Base-by-base conservation (phyloP, 2,113 vertebrate genomes). In the Strix uralensis region DNA sequence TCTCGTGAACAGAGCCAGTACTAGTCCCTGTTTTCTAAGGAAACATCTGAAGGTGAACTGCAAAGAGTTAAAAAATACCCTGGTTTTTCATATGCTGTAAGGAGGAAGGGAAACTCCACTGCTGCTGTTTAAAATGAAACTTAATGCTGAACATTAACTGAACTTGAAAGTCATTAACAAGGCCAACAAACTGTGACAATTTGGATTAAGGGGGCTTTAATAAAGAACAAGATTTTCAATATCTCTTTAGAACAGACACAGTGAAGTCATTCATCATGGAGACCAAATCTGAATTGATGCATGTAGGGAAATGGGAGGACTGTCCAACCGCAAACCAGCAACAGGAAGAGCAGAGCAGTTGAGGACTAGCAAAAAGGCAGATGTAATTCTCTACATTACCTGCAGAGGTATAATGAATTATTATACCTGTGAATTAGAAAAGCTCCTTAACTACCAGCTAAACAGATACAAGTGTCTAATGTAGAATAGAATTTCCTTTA, bases 151-250 rank as follows among this genome's bases (percentile, higher is more conserved):
- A 91, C 0, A 0, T 58, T 94, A 92, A 69, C 66, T 82, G 58
- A 94, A 95, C 63, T 89, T 95, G 73, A 82, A 96, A 97, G 29
- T 89, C 66, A 94, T 97, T 95, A 95, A 82, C 46, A 66, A 69
- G 58, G 42, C 46, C 86, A 95, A 91, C 62, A 90, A 95, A 95
- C 81, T 95, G 78, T 95, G 66, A 86, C 73, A 66, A 87, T 88
- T 77, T 91, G 89, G 66, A 92, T 94, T 94, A 96, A 94, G 47
- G 5, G 18, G 19, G 42, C n/a, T 92, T 94, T 94, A 95, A 38
- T 82, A 90, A 94, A 92, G 26, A 77, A 80, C 29, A 74, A 72
- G 70, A 91, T 82, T 95, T 96, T 95, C 83, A 86, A 0, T 97
- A 95, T 96, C 92, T 95, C 44, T 75, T 94, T 90, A 91, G 83